Base-by-base conservation (phyloP, 2,113 vertebrate genomes). In the Clarias magur region DNA sequence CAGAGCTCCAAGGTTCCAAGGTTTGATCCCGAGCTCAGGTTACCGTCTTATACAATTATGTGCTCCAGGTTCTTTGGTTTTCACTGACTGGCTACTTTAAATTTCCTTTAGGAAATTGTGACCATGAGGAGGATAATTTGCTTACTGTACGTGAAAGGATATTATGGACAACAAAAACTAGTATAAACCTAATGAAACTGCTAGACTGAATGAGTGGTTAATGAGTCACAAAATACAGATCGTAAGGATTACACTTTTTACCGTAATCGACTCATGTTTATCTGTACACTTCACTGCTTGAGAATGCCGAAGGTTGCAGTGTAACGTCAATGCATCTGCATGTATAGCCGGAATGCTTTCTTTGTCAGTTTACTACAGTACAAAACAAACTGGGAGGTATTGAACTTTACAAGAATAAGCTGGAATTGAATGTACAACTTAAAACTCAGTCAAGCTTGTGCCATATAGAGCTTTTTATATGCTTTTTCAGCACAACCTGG, bases 141-240 rank as follows among this genome's bases (percentile, higher is more conserved):
- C 53, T 56, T 79, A 57, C 75, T 79, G 75, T 56, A 56, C 13
- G 56, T 54, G 11, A 76, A 54, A 7, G 4, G 15, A 27, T 56
- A 27, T 27, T 56, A 16, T 56, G n/a, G 48, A 34, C 82, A 70
- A 34, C 30, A 70, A 57, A 54, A 27, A 57, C 67, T 83, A 42
- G 48, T 65, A 53, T 87, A 54, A 65, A 25, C 17, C 16, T 12
- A 83, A 83, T 34, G 27, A 70, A 83, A 70, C 30, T 34, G 53
- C 17, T 19, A n/a, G 48, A 56, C 17, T 70, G 48, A 30, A 70
- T 83, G 17, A 57, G 82, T 30, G 34, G 21, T 83, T 78, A 78
- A 56, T 56, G 75, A 56, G 53, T 78, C 48, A 78, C 17, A n/a
- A 75, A 78, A n/a, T 78, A 54, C 25, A 78, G 48, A 27, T 79